Evolutionary conservation across 2,797 vertebrate species (phyloP), one percentile per base, ranked within the genome.

Genomic region (Bryconaethiops microstoma): DNA sequence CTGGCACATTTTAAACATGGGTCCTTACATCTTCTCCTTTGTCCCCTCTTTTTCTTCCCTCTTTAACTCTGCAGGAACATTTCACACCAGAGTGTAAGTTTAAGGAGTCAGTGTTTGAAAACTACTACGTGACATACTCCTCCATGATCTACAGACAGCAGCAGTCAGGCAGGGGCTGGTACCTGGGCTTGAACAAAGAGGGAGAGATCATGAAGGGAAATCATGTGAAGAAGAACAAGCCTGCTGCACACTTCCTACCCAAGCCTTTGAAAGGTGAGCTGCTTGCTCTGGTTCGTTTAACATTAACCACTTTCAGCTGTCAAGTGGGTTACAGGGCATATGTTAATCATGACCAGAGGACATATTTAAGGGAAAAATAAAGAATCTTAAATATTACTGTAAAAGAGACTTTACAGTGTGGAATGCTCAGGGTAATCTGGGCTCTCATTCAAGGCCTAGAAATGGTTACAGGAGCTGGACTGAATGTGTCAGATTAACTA

Each of bases 191-290:
- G 90, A 99, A 99, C 94, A 99, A 99, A 92, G 97, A 99, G 89
- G 98, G 98, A 35, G 97, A 98, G 91, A 97, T 99, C 89, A 99
- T 99, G 98, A 99, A 99, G 94, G 98, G 97, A 85, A 99, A 99
- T 88, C 98, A 99, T 0, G 98, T 99, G 85, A 99, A 99, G 94
- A 99, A 99, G 92, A 99, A 99, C 84, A 99, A 99, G 89, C 97
- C 98, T 86, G 97, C 98, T 77, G 98, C 97, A 86, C 98, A 99
- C 90, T 99, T 99, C 91, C 97, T 99, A 88, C 98, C 98, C 90
- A 99, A 99, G 94, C 98, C 98, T 89, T 94, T 99, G 83, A 99
- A 99, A 96, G 98, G 98, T 99, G 92, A 91, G 86, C 2, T 42
- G 7, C 16, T n/a, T 0, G 77, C 42, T 80, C 23, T 25, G 17